Evolutionary conservation across 2,888 invertebrate genomes (phyloP), one percentile per base, ranked within the genome.

Genomic region (Stictocephala bisonia): DNA sequence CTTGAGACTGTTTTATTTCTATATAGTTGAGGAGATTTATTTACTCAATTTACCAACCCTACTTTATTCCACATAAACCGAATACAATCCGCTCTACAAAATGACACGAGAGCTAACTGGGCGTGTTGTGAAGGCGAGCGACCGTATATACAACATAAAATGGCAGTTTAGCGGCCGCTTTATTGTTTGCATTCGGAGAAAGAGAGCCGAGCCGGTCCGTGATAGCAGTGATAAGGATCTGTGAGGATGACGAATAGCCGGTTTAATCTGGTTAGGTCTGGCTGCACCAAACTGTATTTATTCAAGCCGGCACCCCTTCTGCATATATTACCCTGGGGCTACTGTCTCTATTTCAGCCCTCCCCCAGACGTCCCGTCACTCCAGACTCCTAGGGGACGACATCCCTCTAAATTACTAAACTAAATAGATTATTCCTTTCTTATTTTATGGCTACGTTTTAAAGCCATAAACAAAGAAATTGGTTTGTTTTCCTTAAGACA

Each of bases 251-350:
- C 60, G 60, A 60, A 60, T 40, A 15, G 35, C 27, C 18, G 20
- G n/a, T n/a, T n/a, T 60, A 60, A 60, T 35, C 60, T 29, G 18
- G 60, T 60, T 60, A 60, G 31, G 60, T 29, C 58, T 6, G n/a
- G 35, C 56, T 60, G 60, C 60, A 56, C 60, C 60, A 60, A 60
- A 60, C 60, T 60, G 60, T 60, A 60, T 60, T 60, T 60, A 60
- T 60, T 60, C 60, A 60, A 60, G 60, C 60, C n/a, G 60, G 60
- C 60, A 29, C 60, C 60, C 40, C 60, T 0, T 31, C 60, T 9
- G 18, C 60, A 60, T 60, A 60, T 40, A 60, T 60, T 60, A 60
- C 60, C 60, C 60, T 40, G 31, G 15, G 56, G 56, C 31, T 56
- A 15, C 31, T 4, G n/a, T 18, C 18, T 24, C 60, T n/a, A n/a